These are phyloP conservation scores for Tupaia chinensis DNA, from an alignment of 2,113 vertebrate genomes.

Conservation along the genomic window DNA sequence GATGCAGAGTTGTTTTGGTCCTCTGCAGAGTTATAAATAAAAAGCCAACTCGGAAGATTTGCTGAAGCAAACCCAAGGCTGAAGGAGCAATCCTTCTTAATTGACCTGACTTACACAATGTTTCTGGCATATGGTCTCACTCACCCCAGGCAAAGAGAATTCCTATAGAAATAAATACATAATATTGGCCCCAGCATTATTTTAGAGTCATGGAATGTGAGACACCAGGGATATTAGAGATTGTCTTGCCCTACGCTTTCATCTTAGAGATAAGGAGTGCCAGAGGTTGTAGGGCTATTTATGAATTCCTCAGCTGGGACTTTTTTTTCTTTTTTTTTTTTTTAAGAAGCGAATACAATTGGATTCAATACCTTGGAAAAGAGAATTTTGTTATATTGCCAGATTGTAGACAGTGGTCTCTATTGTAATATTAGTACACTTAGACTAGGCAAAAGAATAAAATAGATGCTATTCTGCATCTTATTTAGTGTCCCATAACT, in stretches of 20 bases:
- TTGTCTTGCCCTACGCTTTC: not conserved
- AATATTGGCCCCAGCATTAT: not conserved
- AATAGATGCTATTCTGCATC: not conserved
- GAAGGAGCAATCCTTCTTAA: slow-evolving; percentile 61
- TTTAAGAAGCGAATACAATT: slow-evolving; percentile 19
- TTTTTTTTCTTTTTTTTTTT: not conserved
- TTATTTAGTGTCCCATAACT: not conserved
- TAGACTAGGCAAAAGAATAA: not conserved
- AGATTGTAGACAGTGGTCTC: not conserved
- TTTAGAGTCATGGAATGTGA: not conserved
- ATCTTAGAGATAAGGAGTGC: not conserved
- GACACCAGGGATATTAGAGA: not conserved
- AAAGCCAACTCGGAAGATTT: slow-evolving; percentile 50
- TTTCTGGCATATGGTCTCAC: slow-evolving; percentile 40
- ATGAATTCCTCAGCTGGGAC: not conserved
- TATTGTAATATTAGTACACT: not conserved
- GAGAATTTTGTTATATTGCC: not conserved
- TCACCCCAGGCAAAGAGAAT: slow-evolving; percentile 41
- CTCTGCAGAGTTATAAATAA: slow-evolving; percentile 65
- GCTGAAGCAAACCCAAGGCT: slow-evolving; percentile 56
- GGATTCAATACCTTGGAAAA: not conserved
- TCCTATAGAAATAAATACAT: slow-evolving; percentile 49
- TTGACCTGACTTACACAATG: slow-evolving; percentile 61
- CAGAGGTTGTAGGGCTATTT: not conserved
- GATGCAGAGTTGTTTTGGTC: slow-evolving; percentile 59